Evolutionary conservation across 1,140 invertebrate species (phyloP).

Genomic region (Protaetia brevitarsis): DNA sequence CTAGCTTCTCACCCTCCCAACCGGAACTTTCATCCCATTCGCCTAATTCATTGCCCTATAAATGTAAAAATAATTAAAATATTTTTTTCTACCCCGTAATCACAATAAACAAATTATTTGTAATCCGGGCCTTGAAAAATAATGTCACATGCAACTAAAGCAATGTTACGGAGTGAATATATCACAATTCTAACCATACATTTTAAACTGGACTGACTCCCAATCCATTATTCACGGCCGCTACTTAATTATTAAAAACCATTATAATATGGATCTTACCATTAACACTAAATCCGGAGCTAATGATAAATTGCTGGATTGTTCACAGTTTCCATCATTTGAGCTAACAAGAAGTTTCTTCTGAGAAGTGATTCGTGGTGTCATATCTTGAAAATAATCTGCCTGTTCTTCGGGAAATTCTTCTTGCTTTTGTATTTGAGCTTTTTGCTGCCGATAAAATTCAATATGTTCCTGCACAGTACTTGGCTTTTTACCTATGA

Average conservation of each 20-base stretch:
- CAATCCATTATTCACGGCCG: too few relatives aligned
- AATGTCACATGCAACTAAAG: too few relatives aligned
- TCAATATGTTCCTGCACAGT: conserved; percentile 56
- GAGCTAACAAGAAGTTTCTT: conserved; percentile 51
- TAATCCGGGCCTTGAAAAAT: neutral
- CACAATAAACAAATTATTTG: neutral
- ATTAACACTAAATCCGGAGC: conserved; percentile 43
- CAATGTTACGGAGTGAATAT: too few relatives aligned
- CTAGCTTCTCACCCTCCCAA: conserved; percentile 54
- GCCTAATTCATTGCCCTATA: conserved; percentile 34
- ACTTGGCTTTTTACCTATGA: conserved; percentile 45
- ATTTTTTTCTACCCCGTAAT: neutral
- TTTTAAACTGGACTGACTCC: too few relatives aligned
- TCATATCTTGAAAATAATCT: conserved; percentile 58
- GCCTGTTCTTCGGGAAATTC: conserved; percentile 44
- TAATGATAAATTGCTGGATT: conserved; percentile 47
- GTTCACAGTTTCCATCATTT: conserved; percentile 36
- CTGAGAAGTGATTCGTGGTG: conserved; percentile 54
- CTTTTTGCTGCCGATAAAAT: conserved; percentile 52
- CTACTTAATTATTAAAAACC: too few relatives aligned
- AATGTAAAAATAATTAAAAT: neutral
- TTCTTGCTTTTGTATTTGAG: conserved; percentile 34
- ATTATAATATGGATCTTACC: conserved; percentile 34
- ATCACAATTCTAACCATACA: too few relatives aligned
- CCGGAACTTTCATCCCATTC: conserved; percentile 55